Conservation (phyloP, 2,797 vertebrate species). For the Pelodytes ibericus region DNA sequence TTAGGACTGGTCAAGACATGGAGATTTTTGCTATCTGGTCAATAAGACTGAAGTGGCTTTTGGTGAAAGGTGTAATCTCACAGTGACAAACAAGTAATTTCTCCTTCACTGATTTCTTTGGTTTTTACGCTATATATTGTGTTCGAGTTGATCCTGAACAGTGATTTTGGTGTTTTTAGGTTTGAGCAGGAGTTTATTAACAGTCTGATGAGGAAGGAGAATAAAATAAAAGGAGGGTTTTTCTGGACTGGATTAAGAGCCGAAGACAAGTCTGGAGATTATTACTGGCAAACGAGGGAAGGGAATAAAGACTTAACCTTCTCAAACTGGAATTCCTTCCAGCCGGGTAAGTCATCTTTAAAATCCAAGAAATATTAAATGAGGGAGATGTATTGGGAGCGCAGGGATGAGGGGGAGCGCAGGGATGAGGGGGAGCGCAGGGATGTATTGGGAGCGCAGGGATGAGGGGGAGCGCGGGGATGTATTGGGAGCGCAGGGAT, state of each 20-base stretch:
- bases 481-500: too few species aligned
- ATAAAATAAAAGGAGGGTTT: slow-evolving; percentile 69
- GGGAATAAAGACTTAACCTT: slow-evolving; percentile 71
- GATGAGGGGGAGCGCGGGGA: too few species aligned
- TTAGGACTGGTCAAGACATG: slow-evolving; percentile 88
- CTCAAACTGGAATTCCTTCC: slow-evolving; percentile 84
- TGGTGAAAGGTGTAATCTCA: slow-evolving; percentile 84
- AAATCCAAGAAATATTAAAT: too few species aligned
- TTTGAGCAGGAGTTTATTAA: slow-evolving; percentile 95
- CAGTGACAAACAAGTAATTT: slow-evolving; percentile 84
- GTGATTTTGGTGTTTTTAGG: slow-evolving; percentile 70
- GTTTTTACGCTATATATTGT: not conserved
- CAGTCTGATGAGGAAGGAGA: slow-evolving; percentile 80
- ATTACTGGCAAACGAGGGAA: slow-evolving; percentile 78
- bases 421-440: too few species aligned
- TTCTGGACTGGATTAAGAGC: slow-evolving; percentile 92
- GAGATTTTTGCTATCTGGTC: slow-evolving; percentile 85
- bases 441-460: too few species aligned
- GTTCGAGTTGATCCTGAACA: slow-evolving; percentile 46
- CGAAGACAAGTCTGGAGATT: slow-evolving; percentile 77
- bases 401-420: too few species aligned
- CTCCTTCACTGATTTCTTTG: not conserved
- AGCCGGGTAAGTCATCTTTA: slow-evolving; percentile 83
- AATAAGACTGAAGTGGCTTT: slow-evolving; percentile 74
- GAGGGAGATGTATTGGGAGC: too few species aligned